phyloP scores from a whole-genome alignment of 2,888 invertebrate genomes.

The Slavum lentiscoides region DNA sequence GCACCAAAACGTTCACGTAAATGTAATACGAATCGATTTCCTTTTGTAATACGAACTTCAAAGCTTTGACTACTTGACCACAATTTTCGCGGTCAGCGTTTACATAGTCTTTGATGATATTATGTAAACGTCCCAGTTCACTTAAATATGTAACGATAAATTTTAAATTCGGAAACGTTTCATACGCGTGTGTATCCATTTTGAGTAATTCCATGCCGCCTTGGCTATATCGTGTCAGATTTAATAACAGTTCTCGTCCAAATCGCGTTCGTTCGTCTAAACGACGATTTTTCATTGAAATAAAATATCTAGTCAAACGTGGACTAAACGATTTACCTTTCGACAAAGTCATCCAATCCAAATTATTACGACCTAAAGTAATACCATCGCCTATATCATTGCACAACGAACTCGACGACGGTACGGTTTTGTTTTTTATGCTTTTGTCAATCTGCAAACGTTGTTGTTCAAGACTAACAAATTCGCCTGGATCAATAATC shows the following conservation, averaged over 20 bases:
- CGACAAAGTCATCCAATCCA: too few relatives aligned
- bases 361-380: not conserved
- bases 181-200: not conserved
- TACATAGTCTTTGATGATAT: constrained; percentile 11
- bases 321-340: not conserved
- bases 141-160: not conserved
- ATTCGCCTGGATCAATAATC: not conserved
- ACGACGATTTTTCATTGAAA: not conserved
- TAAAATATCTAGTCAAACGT: not conserved
- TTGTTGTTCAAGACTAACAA: not conserved
- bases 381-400: not conserved
- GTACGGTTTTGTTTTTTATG: not conserved
- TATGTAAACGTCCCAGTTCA: constrained; percentile 16
- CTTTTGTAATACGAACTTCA: not conserved
- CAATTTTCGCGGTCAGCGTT: not conserved
- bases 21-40: constrained; percentile 20
- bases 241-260: not conserved
- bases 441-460: not conserved
- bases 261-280: not conserved
- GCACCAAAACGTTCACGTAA: constrained; percentile 10
- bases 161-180: constrained; percentile 7
- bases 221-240: constrained; percentile 2
- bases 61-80: not conserved
- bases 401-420: not conserved
- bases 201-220: not conserved